Conservation (phyloP, 2,113 vertebrate genomes). For the Tachuris rubrigastra region DNA sequence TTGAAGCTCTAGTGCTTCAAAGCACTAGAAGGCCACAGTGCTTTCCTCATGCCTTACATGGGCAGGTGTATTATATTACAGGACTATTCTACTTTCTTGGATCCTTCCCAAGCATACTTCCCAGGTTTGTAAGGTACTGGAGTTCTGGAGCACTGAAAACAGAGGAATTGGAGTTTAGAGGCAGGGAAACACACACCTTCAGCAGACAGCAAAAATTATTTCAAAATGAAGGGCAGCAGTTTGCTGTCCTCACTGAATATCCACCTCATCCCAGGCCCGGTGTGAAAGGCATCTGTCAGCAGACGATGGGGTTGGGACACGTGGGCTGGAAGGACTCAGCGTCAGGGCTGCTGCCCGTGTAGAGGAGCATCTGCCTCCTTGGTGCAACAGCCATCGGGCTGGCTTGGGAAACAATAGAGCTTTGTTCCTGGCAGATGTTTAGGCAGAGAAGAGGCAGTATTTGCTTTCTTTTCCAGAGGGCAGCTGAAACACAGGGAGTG, state of each 20-base stretch:
- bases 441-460: not conserved
- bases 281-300: not conserved
- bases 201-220: not conserved
- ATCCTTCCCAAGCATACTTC: not conserved
- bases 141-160: not conserved
- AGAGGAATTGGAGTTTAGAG: not conserved
- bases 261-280: fast-evolving
- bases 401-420: not conserved
- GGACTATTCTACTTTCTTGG: not conserved
- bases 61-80: not conserved
- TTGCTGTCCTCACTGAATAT: not conserved
- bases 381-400: fast-evolving
- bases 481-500: not conserved
- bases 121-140: not conserved
- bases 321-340: not conserved
- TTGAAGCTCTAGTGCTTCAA: not conserved
- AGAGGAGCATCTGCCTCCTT: not conserved
- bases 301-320: fast-evolving
- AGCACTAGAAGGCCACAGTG: not conserved
- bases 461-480: not conserved
- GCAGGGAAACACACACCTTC: not conserved
- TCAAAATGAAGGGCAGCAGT: not conserved
- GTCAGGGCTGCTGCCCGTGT: fast-evolving
- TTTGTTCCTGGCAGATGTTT: conserved; percentile 23
- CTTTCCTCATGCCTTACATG: not conserved